Conservation (phyloP, 1,140 invertebrate genomes). For the Ruditapes philippinarum region DNA sequence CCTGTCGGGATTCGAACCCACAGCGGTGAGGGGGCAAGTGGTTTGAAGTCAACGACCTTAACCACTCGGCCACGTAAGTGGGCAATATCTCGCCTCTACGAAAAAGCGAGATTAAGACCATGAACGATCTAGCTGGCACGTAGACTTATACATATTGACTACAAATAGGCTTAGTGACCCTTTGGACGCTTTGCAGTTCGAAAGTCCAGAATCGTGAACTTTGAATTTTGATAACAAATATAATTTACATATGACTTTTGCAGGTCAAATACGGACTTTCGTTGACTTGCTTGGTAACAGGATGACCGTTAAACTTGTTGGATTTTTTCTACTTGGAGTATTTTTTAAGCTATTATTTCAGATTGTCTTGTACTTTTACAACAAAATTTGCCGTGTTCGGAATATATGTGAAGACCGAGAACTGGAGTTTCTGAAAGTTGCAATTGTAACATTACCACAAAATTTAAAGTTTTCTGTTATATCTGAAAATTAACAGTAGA, state of each 20-base stretch:
- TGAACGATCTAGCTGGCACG: too few relatives aligned
- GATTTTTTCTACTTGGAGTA: conserved; percentile 36
- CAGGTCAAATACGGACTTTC: conserved; percentile 11
- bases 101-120: too few relatives aligned
- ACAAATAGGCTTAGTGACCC: background rate
- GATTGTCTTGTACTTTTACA: conserved; percentile 37
- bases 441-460: conserved; percentile 37
- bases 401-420: conserved; percentile 32
- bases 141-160: too few relatives aligned
- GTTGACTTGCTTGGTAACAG: conserved; percentile 40
- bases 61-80: too few relatives aligned
- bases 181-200: background rate
- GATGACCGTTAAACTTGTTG: conserved; percentile 35
- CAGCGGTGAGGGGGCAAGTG: too few relatives aligned
- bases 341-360: conserved; percentile 51
- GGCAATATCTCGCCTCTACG: too few relatives aligned
- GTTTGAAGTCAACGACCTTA: too few relatives aligned
- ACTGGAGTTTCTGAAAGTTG: conserved; percentile 55
- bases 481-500: too few relatives aligned
- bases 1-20: too few relatives aligned
- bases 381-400: conserved; percentile 32
- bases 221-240: conserved; percentile 18
- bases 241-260: conserved; percentile 47
- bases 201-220: conserved; percentile 43
- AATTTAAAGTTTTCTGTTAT: conserved; percentile 49